Evolutionary conservation across 2,797 vertebrate species (phyloP).

Genomic region (Garrulus glandarius): DNA sequence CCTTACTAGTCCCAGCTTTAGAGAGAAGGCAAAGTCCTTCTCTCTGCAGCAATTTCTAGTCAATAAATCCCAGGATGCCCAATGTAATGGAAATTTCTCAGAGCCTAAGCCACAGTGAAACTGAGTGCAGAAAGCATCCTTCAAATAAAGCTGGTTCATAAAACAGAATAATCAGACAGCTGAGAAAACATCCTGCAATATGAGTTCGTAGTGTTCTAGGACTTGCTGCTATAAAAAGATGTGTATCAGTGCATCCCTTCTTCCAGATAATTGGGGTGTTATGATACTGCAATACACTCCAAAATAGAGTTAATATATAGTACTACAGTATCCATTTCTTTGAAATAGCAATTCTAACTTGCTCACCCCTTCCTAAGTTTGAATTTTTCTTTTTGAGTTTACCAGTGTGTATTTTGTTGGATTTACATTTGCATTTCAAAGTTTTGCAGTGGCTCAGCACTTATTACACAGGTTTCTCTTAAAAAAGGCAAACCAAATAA

Average conservation of each 20-base stretch:
- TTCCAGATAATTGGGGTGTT: background rate
- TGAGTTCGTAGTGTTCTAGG: background rate
- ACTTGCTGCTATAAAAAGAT: background rate
- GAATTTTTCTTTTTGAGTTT: background rate
- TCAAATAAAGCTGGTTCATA: background rate
- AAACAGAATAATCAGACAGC: conserved; percentile 15
- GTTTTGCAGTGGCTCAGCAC: background rate
- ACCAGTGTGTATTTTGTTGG: background rate
- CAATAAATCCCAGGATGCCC: background rate
- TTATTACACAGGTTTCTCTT: background rate
- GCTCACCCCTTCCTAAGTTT: background rate
- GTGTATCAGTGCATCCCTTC: background rate
- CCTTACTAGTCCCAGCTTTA: background rate
- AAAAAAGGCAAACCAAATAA: rapidly evolving
- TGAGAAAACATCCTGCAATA: background rate
- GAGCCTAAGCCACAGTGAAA: background rate
- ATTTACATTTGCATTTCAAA: background rate
- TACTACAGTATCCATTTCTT: background rate
- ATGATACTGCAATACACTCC: background rate
- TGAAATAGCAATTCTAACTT: background rate
- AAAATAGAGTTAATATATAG: background rate
- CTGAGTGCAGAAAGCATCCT: background rate
- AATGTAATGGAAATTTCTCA: background rate
- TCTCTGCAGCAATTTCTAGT: background rate
- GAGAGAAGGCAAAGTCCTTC: background rate